phyloP scores from a whole-genome alignment of 2,888 invertebrate species.

The Serripes groenlandicus region DNA sequence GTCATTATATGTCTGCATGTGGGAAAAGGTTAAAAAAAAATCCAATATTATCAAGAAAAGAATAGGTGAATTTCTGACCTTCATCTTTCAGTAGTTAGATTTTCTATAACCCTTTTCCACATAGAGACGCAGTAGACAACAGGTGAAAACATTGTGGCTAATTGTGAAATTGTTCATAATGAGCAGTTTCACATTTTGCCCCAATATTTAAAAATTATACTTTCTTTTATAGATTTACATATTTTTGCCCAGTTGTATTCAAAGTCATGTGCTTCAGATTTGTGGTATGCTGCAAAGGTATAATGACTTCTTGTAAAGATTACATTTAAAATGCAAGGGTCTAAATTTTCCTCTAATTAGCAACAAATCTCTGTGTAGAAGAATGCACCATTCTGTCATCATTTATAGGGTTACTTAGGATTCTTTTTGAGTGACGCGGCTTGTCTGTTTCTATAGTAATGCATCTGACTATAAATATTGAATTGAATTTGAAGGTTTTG shows the following conservation, averaged over 20 bases:
- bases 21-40: not conserved
- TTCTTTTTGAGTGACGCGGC: not conserved
- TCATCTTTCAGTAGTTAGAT: not conserved
- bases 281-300: no score
- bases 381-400: not conserved
- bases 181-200: not conserved
- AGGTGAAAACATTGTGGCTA: not conserved
- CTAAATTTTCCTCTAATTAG: not conserved
- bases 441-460: constrained; percentile 41
- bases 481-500: no score
- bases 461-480: constrained; percentile 58
- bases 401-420: not conserved
- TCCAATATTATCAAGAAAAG: not conserved
- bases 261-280: no score
- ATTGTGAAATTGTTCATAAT: not conserved
- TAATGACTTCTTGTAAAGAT: no score
- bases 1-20: not conserved
- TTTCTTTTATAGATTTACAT: no score
- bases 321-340: not conserved
- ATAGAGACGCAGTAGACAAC: no score
- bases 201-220: no score
- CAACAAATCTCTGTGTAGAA: not conserved
- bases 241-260: no score
- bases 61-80: not conserved
- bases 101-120: not conserved